Conservation (phyloP, 92 coral and sea anemone species). For the Phenganax subtilis region DNA sequence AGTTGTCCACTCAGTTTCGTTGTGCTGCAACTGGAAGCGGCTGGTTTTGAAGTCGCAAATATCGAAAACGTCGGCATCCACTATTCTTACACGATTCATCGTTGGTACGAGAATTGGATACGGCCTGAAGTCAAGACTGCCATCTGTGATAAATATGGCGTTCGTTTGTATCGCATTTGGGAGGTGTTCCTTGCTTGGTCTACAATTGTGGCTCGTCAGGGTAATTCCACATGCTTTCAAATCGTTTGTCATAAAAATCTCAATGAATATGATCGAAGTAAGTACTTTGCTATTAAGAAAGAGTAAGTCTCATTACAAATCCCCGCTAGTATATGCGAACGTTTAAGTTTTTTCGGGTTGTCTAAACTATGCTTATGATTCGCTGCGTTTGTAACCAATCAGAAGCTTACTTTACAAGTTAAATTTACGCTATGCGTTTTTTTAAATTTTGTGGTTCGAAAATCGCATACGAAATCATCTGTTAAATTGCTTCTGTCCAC, state of each 20-base stretch:
- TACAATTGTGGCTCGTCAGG: constrained; percentile 91
- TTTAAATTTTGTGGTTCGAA: too few relatives aligned
- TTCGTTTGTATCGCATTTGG: constrained; percentile 80
- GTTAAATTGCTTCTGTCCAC: too few relatives aligned
- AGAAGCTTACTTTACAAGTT: too few relatives aligned
- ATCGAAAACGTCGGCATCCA: constrained; percentile 93
- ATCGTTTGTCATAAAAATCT: constrained; percentile 96
- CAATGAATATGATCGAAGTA: constrained; percentile 80
- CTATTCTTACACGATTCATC: constrained; percentile 86
- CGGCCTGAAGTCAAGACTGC: constrained; percentile 65
- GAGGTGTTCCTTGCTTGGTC: constrained; percentile 97
- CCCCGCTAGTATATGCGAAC: background rate
- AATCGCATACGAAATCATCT: too few relatives aligned
- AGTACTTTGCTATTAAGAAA: constrained; percentile 67
- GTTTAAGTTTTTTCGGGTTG: background rate
- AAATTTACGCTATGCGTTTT: too few relatives aligned
- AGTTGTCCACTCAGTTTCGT: constrained; percentile 89
- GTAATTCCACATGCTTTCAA: constrained; percentile 90
- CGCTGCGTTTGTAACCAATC: too few relatives aligned
- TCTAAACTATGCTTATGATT: too few relatives aligned
- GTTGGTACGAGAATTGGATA: constrained; percentile 97
- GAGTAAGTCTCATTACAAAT: constrained; percentile 23
- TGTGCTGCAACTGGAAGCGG: constrained; percentile 76
- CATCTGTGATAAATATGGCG: constrained; percentile 70
- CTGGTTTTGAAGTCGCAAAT: constrained; percentile 89